These are phyloP conservation scores for Antheraea pernyi DNA, from an alignment of 1,140 invertebrate genomes.

Conservation along the genomic window DNA sequence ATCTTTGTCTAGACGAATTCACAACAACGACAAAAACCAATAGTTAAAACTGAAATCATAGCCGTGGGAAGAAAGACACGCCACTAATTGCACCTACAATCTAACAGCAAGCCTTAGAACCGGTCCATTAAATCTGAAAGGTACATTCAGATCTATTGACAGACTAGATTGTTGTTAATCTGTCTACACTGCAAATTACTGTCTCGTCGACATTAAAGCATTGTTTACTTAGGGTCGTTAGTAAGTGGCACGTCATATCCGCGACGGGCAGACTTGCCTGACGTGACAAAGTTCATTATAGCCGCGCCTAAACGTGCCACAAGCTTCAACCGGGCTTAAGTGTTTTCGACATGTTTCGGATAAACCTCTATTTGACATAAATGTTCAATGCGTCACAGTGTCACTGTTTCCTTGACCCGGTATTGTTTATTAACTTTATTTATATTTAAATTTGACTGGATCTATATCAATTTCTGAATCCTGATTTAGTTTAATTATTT, in stretches of 20 bases:
- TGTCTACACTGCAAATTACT: neutral
- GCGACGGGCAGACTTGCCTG: neutral
- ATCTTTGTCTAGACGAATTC: too few relatives aligned
- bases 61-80: too few relatives aligned
- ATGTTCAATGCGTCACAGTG: neutral
- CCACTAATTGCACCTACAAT: too few relatives aligned
- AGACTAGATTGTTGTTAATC: neutral
- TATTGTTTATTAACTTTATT: neutral
- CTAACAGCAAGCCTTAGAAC: too few relatives aligned
- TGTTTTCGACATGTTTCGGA: neutral
- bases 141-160: neutral
- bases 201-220: neutral
- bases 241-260: neutral
- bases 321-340: neutral
- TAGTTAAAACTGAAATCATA: too few relatives aligned
- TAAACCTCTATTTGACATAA: neutral
- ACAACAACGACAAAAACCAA: too few relatives aligned
- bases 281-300: slow-evolving; percentile 1
- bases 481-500: too few relatives aligned
- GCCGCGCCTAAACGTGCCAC: neutral
- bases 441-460: too few relatives aligned
- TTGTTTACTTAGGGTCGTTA: neutral
- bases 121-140: too few relatives aligned
- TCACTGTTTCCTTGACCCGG: neutral
- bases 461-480: too few relatives aligned